phyloP scores from a whole-genome alignment of 2,888 invertebrate genomes.

The Crocallis elinguaria region DNA sequence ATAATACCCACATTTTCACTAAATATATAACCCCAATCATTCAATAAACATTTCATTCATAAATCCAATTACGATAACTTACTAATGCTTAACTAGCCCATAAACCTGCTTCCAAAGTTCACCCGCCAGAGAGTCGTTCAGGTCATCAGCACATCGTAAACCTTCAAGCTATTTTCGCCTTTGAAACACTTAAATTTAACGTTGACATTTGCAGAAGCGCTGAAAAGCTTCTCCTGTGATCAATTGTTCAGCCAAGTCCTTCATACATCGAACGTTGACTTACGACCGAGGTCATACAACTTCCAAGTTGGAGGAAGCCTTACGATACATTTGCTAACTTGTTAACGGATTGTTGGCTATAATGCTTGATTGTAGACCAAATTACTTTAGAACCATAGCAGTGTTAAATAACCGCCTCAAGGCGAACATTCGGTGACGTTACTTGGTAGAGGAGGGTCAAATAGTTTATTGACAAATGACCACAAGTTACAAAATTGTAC shows the following conservation, averaged over 20 bases:
- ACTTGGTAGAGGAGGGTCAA: no score
- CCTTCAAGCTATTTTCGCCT: not conserved
- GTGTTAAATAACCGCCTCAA: conserved; percentile 32
- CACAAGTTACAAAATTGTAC: no score
- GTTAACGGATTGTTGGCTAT: conserved; percentile 8
- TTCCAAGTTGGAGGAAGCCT: conserved; percentile 32
- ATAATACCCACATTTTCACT: no score
- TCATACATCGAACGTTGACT: conserved; percentile 27
- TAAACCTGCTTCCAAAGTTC: conserved; percentile 6
- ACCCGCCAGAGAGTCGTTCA: conserved; percentile 17
- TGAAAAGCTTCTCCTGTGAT: conserved; percentile 7
- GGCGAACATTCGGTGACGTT: conserved; percentile 12
- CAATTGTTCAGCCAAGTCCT: conserved; percentile 24
- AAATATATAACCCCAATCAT: no score
- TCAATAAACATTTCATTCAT: conserved; percentile 1
- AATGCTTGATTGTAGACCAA: conserved; percentile 25
- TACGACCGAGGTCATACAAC: conserved; percentile 32
- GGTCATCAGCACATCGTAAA: conserved; percentile 22
- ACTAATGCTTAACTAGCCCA: not conserved
- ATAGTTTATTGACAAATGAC: no score
- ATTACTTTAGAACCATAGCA: conserved; percentile 18
- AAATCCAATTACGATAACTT: conserved; percentile 2
- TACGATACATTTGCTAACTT: conserved; percentile 26
- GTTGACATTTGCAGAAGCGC: not conserved
- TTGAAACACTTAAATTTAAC: not conserved